phyloP scores from a whole-genome alignment of 2,888 invertebrate species.

The Geotrupes spiniger region DNA sequence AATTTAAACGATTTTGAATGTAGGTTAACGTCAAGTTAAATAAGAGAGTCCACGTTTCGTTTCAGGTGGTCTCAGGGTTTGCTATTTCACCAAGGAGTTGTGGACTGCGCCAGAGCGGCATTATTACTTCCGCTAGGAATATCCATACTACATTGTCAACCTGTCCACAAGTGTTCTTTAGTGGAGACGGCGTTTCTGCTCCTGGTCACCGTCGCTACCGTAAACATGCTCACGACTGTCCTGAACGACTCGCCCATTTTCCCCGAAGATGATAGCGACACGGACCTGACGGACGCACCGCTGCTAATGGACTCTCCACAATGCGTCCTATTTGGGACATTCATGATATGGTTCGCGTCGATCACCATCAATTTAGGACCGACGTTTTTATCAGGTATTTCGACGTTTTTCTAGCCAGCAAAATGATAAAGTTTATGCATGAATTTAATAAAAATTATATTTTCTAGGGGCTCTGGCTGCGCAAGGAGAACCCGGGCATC shows the following conservation, averaged over 20 bases:
- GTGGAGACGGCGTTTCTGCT: slow-evolving; percentile 86
- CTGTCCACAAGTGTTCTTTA: slow-evolving; percentile 80
- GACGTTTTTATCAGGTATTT: slow-evolving; percentile 72
- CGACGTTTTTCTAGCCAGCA: not conserved
- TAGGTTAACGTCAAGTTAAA: no score
- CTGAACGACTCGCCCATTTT: slow-evolving; percentile 83
- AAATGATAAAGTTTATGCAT: no score
- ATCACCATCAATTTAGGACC: slow-evolving; percentile 89
- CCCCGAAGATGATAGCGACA: slow-evolving; percentile 73
- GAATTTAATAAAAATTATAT: no score
- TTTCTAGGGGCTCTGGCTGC: slow-evolving; percentile 72
- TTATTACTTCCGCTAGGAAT: slow-evolving; percentile 76
- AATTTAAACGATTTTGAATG: no score
- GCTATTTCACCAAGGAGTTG: slow-evolving; percentile 79
- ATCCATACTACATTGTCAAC: slow-evolving; percentile 77
- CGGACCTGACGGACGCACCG: slow-evolving; percentile 64
- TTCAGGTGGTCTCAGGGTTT: slow-evolving; percentile 82
- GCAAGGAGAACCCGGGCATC: slow-evolving; percentile 72
- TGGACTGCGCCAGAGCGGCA: slow-evolving; percentile 79
- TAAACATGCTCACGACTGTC: slow-evolving; percentile 85
- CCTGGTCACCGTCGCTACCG: slow-evolving; percentile 84
- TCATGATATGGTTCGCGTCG: slow-evolving; percentile 92
- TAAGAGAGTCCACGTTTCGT: slow-evolving; percentile 2
- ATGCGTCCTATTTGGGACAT: slow-evolving; percentile 87
- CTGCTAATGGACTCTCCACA: slow-evolving; percentile 82